Evolutionary conservation across 2,797 vertebrate genomes (phyloP).

Genomic region (Miichthys miiuy): DNA sequence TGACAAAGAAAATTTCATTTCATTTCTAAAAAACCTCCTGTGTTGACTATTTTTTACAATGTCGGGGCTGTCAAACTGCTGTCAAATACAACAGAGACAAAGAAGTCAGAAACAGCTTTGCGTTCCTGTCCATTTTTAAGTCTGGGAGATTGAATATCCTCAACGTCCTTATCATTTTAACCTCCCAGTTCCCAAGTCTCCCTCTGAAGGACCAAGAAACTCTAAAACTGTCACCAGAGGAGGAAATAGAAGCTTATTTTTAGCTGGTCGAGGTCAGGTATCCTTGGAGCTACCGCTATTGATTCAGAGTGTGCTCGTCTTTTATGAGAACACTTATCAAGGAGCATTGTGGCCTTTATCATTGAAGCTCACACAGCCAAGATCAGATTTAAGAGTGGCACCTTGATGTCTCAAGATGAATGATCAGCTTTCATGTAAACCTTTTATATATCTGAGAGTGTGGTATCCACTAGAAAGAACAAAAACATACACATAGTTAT

Average conservation of each 20-base stretch:
- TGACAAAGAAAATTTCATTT: neutral
- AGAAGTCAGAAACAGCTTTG: neutral
- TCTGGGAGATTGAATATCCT: conserved; percentile 9
- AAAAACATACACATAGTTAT: neutral
- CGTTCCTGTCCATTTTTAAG: neutral
- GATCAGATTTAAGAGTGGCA: conserved; percentile 59
- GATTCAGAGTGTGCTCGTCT: conserved; percentile 42
- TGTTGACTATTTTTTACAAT: neutral
- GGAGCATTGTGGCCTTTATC: conserved; percentile 49
- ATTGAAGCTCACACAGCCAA: conserved; percentile 26
- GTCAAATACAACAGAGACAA: neutral
- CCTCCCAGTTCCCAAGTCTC: conserved; percentile 19
- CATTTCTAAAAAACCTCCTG: neutral
- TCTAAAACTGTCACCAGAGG: conserved; percentile 65
- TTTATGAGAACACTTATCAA: conserved; percentile 59
- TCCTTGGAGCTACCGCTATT: conserved; percentile 56
- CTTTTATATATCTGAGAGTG: conserved; percentile 15
- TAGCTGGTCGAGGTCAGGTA: conserved; percentile 67
- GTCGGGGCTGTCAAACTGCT: neutral
- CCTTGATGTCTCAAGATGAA: conserved; percentile 57
- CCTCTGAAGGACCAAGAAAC: conserved; percentile 32
- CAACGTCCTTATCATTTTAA: conserved; percentile 37
- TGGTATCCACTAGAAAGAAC: neutral
- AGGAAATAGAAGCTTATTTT: conserved; percentile 73
- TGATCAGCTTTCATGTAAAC: conserved; percentile 31